Conservation (phyloP, 1,140 invertebrate species). For the Acyrthosiphon pisum region DNA sequence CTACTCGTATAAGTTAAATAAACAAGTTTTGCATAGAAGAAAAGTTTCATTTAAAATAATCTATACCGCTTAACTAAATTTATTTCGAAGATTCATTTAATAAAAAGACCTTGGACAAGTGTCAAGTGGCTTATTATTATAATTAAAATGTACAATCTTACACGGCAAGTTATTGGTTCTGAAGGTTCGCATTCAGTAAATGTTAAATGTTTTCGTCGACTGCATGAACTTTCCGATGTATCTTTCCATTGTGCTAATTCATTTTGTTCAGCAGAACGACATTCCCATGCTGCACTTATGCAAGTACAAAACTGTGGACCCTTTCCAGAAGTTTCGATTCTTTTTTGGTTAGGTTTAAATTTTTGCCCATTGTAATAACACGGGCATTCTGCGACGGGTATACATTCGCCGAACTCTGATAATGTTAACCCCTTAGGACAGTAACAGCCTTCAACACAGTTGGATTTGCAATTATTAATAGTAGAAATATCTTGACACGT, state of each 20-base stretch:
- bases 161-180: slow-evolving; percentile 80
- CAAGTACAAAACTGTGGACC: slow-evolving; percentile 64
- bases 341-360: slow-evolving; percentile 73
- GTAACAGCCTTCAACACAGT: slow-evolving; percentile 87
- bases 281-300: slow-evolving; percentile 76
- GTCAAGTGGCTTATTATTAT: background rate
- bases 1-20: background rate
- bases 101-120: background rate
- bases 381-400: slow-evolving; percentile 77
- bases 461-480: slow-evolving; percentile 66
- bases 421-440: slow-evolving; percentile 81
- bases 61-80: background rate
- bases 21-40: background rate
- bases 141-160: slow-evolving; percentile 60
- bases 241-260: slow-evolving; percentile 69
- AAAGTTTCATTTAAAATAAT: background rate
- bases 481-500: slow-evolving; percentile 72
- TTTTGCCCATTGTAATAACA: slow-evolving; percentile 77
- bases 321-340: background rate
- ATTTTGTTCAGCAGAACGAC: slow-evolving; percentile 69
- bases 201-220: slow-evolving; percentile 70
- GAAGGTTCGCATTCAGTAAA: slow-evolving; percentile 79
- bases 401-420: slow-evolving; percentile 75
- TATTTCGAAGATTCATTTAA: background rate
- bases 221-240: background rate